A percentile compares a stretch with the other conserved stretches of the same genome.
Conservation (phyloP, 92 coral and sea anemone genomes). For the Heliopora coerulea region DNA sequence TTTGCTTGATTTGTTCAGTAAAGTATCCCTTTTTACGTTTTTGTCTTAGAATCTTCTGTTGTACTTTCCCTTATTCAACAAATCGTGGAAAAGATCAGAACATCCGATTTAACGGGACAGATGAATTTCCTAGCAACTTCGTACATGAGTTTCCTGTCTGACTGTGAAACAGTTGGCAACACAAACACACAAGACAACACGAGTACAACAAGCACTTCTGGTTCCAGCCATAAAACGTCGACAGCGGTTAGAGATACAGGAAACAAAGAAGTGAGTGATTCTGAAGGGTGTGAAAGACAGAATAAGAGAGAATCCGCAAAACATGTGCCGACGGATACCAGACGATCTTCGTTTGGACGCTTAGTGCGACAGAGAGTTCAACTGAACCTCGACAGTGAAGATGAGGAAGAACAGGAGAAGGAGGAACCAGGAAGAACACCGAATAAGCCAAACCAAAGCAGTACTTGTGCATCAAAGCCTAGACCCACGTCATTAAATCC, state of each 20-base stretch:
- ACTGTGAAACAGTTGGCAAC: background rate
- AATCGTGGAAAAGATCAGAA: slow-evolving; percentile 25
- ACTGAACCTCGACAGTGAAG: background rate
- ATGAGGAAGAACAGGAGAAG: background rate
- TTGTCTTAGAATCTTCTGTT: slow-evolving; percentile 37
- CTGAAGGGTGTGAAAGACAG: background rate
- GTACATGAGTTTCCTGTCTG: slow-evolving; percentile 11
- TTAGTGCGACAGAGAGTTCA: slow-evolving; percentile 27
- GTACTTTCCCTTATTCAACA: slow-evolving; percentile 32
- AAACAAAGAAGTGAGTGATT: background rate
- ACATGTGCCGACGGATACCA: background rate
- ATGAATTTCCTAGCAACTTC: slow-evolving; percentile 35
- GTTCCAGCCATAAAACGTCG: background rate
- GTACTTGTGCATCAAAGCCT: slow-evolving; percentile 24
- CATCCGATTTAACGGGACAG: slow-evolving; percentile 28
- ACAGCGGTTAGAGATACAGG: background rate
- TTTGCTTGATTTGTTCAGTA: too few relatives aligned
- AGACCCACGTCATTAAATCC: slow-evolving; percentile 84
- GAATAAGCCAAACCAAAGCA: slow-evolving; percentile 29
- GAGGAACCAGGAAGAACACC: background rate
- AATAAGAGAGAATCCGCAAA: background rate
- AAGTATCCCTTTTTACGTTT: too few relatives aligned
- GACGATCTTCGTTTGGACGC: slow-evolving; percentile 33
- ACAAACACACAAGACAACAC: background rate
- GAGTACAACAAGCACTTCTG: background rate